Evolutionary conservation across 2,797 vertebrate species (phyloP), one percentile per base, ranked within the genome.

Genomic region (Galago senegalensis): DNA sequence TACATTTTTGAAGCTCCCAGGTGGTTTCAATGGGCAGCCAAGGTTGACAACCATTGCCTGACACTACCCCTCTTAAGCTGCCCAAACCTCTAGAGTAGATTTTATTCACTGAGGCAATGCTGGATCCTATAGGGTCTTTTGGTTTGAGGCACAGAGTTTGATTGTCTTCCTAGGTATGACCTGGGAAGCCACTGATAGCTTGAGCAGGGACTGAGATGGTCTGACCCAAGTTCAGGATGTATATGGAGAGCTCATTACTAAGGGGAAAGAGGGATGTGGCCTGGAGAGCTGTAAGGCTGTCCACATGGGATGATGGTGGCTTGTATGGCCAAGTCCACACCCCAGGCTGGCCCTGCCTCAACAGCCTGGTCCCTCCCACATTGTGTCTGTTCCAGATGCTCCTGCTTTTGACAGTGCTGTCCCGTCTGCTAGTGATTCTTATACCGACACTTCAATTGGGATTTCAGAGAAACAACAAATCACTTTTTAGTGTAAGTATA

Each of bases 401-500:
- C 67, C 67, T 43, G 23, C 27, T 58, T 61, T 46, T 82, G 77
- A n/a, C 67, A 60, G 7, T 0, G 29, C 82, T 27, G 1, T 37
- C 56, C 60, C n/a, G 37, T 83, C 14, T 63, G n/a, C 21, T 21
- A 40, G 49, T 4, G 11, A 85, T 3, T 37, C 37, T 63, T 40
- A 80, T 3, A 60, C 20, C 40, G 4, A 31, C 73, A 82, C 70
- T 43, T 61, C 53, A 67, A 27, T 4, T 49, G 31, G 40, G 46
- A 91, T 86, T 84, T 92, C 63, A 88, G 56, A 82, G 11, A 88
- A 84, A 85, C 25, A 25, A 77, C 7, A 10, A 67, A 76, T 46
- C 63, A n/a, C 58, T 23, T 80, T 76, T 90, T 37, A 67, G 31
- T 65, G 34, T n/a, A 63, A n/a, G 27, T 67, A 65, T n/a, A 13